Conservation (phyloP, 2,797 vertebrate species). For the Pseudochirops corinnae region DNA sequence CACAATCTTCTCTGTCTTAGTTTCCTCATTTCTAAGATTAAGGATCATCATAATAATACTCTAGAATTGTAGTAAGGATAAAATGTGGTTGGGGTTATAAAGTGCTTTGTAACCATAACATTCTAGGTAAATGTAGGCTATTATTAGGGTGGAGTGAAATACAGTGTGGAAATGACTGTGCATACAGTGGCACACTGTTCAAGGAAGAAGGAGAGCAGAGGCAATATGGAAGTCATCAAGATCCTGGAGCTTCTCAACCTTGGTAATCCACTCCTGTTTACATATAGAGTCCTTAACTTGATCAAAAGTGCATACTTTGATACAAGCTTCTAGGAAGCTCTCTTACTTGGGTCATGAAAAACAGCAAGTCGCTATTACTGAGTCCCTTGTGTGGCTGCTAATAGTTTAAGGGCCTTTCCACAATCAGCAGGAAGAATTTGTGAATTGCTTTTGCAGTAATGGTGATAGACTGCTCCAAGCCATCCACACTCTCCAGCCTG, state of each 20-base stretch:
- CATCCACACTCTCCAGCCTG: background rate
- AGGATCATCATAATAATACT: background rate
- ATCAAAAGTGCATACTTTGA: background rate
- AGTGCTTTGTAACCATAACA: background rate
- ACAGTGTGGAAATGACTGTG: background rate
- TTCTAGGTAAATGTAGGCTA: background rate
- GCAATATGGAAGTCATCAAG: background rate
- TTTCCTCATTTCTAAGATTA: background rate
- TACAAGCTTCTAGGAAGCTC: background rate
- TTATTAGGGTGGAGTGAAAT: background rate
- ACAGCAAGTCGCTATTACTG: background rate
- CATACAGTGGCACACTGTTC: background rate
- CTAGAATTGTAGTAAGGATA: background rate
- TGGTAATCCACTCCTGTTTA: background rate
- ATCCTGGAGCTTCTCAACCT: background rate
- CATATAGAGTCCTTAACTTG: background rate
- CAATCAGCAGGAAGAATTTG: background rate
- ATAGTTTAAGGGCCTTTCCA: background rate
- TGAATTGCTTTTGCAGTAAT: background rate
- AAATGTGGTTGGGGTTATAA: background rate
- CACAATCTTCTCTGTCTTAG: background rate
- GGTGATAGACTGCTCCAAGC: background rate
- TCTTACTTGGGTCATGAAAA: background rate
- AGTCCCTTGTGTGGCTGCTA: background rate
- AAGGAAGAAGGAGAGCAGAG: background rate